Base-by-base conservation (phyloP, 1,140 invertebrate species). In the Amyelois transitella region DNA sequence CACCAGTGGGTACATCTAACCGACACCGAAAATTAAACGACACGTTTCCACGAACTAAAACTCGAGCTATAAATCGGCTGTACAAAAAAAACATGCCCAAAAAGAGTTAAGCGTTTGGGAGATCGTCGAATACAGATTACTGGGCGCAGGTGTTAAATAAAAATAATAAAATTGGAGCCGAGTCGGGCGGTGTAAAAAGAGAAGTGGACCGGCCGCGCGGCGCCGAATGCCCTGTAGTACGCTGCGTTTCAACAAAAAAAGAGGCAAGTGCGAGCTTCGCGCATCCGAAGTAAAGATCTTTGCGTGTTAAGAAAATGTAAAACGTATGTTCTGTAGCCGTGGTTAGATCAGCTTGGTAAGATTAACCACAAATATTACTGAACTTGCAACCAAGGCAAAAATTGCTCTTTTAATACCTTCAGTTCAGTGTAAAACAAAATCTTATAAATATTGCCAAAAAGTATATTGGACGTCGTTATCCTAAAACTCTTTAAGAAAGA, bases 21-120 rank as follows among this genome's bases (percentile, higher is more conserved):
- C 32, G 32, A 38, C 32, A 38, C 59, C 52, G 74, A 67, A 75
- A 81, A 87, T 86, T 80, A 86, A 84, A 84, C 78, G 82, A 86
- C 84, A 81, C 70, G 76, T 80, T 78, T 74, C 64, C 69, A 59
- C 64, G 69, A 53, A 81, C 77, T 81, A 78, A 80, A 75, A 69
- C 64, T 71, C 63, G 69, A 61, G 64, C 76, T 62, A 85, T 87
- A 87, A 86, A 86, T 88, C 73, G 75, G 58, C 53, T 58, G 57
- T 25, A 75, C 71, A 77, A 64, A 71, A 68, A n/a, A 75, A 81
- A 80, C 67, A 69, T 51, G 69, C 65, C 74, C 69, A 83, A 85
- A 87, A 85, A 85, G 78, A 85, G 80, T 85, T 85, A 87, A 87
- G 81, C 84, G 81, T 83, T 85, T 75, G 72, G 77, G 71, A 87